A percentile compares a stretch with the other conserved stretches of the same genome.
phyloP scores from a whole-genome alignment of 1,140 invertebrate genomes.

The Tetramorium simillimum region DNA sequence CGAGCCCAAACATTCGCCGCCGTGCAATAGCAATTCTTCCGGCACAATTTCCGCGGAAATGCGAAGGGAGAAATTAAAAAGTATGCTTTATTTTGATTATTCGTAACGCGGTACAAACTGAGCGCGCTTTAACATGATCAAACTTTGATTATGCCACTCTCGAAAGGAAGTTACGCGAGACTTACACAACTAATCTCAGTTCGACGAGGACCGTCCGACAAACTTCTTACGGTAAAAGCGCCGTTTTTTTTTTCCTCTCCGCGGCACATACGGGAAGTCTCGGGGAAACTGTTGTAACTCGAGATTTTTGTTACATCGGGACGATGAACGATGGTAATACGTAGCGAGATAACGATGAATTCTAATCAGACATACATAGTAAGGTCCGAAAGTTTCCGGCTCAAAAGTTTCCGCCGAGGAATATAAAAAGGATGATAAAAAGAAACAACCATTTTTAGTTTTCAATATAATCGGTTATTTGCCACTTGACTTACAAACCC shows the following conservation, averaged over 20 bases:
- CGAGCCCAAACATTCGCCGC: not conserved
- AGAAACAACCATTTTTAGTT: not conserved
- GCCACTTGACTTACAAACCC: not conserved
- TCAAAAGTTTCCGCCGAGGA: not conserved
- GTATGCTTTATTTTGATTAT: conserved; percentile 42
- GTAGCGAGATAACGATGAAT: not conserved
- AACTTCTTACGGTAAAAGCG: conserved; percentile 35
- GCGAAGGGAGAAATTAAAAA: conserved; percentile 27
- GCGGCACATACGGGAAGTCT: not conserved
- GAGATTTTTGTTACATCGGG: conserved; percentile 16
- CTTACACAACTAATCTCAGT: conserved; percentile 52
- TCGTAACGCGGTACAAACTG: conserved; percentile 39
- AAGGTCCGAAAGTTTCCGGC: not conserved
- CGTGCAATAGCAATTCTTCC: not conserved
- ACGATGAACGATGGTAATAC: not conserved
- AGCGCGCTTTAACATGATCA: conserved; percentile 47
- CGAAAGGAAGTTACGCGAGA: conserved; percentile 39
- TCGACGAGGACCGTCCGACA: conserved; percentile 24
- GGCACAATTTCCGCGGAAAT: not conserved
- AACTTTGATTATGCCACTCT: conserved; percentile 54
- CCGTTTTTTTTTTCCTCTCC: not conserved
- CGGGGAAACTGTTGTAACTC: not conserved
- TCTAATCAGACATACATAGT: not conserved
- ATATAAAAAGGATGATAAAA: not conserved
- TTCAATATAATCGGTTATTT: not conserved